Evolutionary conservation across 2,113 vertebrate species (phyloP).

Genomic region (Paramormyrops kingsleyae): DNA sequence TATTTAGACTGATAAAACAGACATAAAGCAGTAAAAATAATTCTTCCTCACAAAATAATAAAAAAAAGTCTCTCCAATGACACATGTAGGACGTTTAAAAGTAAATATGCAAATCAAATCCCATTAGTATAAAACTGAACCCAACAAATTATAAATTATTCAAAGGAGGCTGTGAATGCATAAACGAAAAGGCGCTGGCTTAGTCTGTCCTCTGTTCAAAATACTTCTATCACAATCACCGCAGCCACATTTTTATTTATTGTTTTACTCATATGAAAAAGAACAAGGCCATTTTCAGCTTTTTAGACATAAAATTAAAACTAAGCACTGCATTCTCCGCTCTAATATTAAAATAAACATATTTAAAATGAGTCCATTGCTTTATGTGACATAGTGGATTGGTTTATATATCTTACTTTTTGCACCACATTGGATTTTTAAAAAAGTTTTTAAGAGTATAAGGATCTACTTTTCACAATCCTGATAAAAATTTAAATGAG

Average conservation of each 20-base stretch:
- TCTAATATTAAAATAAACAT: neutral
- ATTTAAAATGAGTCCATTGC: neutral
- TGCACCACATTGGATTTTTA: neutral
- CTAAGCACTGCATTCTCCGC: neutral
- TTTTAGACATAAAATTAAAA: neutral
- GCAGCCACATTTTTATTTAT: neutral
- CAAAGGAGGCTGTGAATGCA: neutral
- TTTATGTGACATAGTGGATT: neutral
- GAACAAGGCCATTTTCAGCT: neutral
- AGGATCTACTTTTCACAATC: neutral
- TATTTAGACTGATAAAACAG: neutral
- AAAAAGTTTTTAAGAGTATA: neutral
- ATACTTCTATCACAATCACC: neutral
- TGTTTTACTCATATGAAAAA: neutral
- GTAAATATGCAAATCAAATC: slow-evolving; percentile 10
- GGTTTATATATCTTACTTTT: neutral
- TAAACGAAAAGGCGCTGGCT: neutral
- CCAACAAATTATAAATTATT: slow-evolving; percentile 1
- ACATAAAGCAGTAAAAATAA: neutral
- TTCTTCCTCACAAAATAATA: neutral
- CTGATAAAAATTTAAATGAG: neutral
- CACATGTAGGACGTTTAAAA: slow-evolving; percentile 3
- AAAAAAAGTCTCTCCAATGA: neutral
- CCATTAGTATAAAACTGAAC: slow-evolving; percentile 9
- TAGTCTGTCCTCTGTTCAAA: neutral